Percentiles rank a stretch among this genome's conserved stretches.
phyloP scores from a whole-genome alignment of 2,797 vertebrate genomes.

The Cyclura pinguis region DNA sequence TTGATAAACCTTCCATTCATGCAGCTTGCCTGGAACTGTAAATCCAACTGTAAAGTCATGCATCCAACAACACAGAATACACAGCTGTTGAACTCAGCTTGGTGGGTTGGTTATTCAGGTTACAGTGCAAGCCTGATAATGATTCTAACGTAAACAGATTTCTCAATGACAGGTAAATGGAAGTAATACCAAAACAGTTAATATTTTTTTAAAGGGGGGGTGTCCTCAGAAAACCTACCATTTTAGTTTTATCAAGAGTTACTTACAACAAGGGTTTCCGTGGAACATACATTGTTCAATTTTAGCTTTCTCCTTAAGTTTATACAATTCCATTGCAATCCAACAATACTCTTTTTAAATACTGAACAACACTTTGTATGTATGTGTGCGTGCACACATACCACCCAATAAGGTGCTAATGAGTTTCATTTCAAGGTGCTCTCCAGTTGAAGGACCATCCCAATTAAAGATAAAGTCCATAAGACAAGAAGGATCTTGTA shows the following conservation, averaged over 20 bases:
- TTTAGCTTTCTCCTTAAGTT: no score
- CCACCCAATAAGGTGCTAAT: not conserved
- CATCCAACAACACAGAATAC: not conserved
- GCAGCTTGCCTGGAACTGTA: not conserved
- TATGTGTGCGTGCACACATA: no score
- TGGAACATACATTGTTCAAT: no score
- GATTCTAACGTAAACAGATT: not conserved
- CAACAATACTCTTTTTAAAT: no score
- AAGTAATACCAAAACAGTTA: no score
- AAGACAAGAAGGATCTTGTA: not conserved
- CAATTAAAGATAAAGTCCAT: not conserved
- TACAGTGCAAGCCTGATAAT: not conserved
- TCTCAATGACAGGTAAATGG: not conserved
- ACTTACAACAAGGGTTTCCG: no score
- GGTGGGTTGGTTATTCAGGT: not conserved
- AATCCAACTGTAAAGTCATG: not conserved
- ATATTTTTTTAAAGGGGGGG: no score
- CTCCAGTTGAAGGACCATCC: not conserved
- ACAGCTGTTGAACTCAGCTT: not conserved
- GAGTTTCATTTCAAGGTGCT: not conserved
- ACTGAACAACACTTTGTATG: no score
- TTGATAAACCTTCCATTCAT: not conserved
- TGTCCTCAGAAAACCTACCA: no score
- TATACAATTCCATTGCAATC: no score
- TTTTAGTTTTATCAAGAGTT: no score